phyloP scores from a whole-genome alignment of 2,888 invertebrate species.

The Dynastes tityus region DNA sequence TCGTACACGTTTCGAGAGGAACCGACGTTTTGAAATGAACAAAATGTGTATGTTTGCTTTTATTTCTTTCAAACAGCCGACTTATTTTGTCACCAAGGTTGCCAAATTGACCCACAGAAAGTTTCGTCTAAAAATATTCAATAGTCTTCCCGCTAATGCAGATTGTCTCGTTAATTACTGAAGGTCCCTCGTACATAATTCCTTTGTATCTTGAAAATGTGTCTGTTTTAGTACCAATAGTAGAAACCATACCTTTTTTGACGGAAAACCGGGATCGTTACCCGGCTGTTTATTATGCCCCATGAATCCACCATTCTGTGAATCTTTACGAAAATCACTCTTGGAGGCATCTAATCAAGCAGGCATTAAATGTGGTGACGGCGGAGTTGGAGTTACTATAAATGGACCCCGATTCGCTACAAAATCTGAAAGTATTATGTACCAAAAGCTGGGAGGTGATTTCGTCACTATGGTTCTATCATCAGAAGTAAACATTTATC shows the following conservation, averaged over 20 bases:
- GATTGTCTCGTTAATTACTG: too few relatives aligned
- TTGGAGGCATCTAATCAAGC: conserved; percentile 77
- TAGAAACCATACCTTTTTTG: conserved; percentile 87
- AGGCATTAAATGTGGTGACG: conserved; percentile 60
- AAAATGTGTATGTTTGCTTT: too few relatives aligned
- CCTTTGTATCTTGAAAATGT: neutral
- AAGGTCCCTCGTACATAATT: neutral
- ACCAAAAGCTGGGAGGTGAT: conserved; percentile 89
- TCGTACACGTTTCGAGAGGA: too few relatives aligned
- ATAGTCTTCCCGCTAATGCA: too few relatives aligned
- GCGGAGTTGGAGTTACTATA: conserved; percentile 85
- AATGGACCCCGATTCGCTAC: conserved; percentile 96
- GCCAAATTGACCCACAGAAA: too few relatives aligned
- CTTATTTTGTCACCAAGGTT: too few relatives aligned
- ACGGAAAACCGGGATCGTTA: conserved; percentile 75
- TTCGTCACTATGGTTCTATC: conserved; percentile 97
- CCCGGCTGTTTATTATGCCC: conserved; percentile 94
- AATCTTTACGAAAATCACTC: conserved; percentile 80
- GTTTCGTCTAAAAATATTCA: too few relatives aligned
- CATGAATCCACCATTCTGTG: conserved; percentile 92
- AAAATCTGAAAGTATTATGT: conserved; percentile 92
- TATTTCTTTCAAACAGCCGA: too few relatives aligned
- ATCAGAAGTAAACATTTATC: conserved; percentile 84
- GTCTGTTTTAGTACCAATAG: conserved; percentile 73
- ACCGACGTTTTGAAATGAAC: too few relatives aligned